Evolutionary conservation across 2,797 vertebrate genomes (phyloP).

Genomic region (Crocodylus rhombifer): DNA sequence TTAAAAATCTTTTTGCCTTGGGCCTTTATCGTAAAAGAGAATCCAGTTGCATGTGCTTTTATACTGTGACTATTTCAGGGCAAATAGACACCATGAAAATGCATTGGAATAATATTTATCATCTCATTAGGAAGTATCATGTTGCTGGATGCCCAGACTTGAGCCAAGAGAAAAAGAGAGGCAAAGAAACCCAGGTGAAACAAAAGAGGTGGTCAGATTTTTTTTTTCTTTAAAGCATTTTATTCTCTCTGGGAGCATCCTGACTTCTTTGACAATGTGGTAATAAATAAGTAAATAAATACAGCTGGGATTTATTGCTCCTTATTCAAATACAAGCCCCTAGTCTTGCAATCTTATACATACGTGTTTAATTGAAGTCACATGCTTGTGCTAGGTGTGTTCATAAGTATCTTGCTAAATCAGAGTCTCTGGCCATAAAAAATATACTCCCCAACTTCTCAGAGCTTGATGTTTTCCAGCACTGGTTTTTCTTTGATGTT

Average conservation of each 20-base stretch:
- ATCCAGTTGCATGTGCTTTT: not conserved
- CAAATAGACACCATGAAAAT: not conserved
- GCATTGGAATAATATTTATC: not conserved
- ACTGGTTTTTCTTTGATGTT: not conserved
- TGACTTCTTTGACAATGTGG: constrained; percentile 48
- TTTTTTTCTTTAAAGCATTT: constrained; percentile 41
- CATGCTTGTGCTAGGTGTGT: constrained; percentile 51
- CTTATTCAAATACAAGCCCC: constrained; percentile 60
- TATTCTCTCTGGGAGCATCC: constrained; percentile 50
- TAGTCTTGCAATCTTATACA: not conserved
- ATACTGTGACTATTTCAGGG: constrained; percentile 16
- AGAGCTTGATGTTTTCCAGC: not conserved
- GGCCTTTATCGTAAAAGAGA: not conserved
- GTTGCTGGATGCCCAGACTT: not conserved
- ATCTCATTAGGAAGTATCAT: constrained; percentile 20
- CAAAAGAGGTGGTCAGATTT: constrained; percentile 59
- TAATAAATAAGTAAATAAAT: constrained; percentile 64
- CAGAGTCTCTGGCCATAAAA: not conserved
- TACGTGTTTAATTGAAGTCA: constrained; percentile 51
- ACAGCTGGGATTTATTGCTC: constrained; percentile 73
- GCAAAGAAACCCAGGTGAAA: constrained; percentile 7
- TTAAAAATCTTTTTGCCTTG: not conserved
- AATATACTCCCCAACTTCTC: not conserved
- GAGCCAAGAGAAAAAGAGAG: not conserved
- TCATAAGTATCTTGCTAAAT: not conserved